Base-by-base conservation (phyloP, 2,888 invertebrate genomes). In the Cheilosia impressa region DNA sequence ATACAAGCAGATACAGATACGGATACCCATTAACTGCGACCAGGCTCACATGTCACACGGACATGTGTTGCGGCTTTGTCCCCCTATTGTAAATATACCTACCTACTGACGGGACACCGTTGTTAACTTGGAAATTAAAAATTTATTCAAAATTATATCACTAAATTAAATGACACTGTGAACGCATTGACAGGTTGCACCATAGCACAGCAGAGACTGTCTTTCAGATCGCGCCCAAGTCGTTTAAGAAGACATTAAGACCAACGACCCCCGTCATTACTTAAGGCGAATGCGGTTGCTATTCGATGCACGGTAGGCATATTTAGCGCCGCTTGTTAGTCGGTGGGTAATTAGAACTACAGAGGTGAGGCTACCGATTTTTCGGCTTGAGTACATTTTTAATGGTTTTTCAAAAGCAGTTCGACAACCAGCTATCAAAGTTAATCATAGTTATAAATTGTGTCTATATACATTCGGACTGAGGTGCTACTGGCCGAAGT, bases 281-380 rank as follows among this genome's bases (percentile, higher is more conserved):
- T 68, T 55, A 15, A 55, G 53, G 75, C 76, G 38, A 76, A 24
- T 50, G 50, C 19, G 19, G 13, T 15, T 19, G 50, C 71, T 58
- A 15, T 31, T 7, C 22, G 22, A 38, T 4, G 38, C 27, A 17
- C 5, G 15, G 19, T 31, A 24, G 63, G 31, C 66, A 69, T 79
- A 72, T 27, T 27, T 38, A 84, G 80, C 81, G 76, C 71, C 85
- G 52, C 85, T 81, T 76, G 84, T 76, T 77, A 66, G 62, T 55
- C 73, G 22, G 9, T 41, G 27, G 62, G 57, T 80, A 84, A 84
- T 85, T 80, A 85, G 81, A 81, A 81, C 72, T 68, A 45, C 62
- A 10, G 80, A 81, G 81, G 81, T 81, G 81, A 77, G 80, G 76
- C 85, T 85, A 85, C 85, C 72, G 76, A 85, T 81, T 85, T 81